phyloP scores from a whole-genome alignment of 1,140 invertebrate genomes.

The Trypoxylus dichotomus region DNA sequence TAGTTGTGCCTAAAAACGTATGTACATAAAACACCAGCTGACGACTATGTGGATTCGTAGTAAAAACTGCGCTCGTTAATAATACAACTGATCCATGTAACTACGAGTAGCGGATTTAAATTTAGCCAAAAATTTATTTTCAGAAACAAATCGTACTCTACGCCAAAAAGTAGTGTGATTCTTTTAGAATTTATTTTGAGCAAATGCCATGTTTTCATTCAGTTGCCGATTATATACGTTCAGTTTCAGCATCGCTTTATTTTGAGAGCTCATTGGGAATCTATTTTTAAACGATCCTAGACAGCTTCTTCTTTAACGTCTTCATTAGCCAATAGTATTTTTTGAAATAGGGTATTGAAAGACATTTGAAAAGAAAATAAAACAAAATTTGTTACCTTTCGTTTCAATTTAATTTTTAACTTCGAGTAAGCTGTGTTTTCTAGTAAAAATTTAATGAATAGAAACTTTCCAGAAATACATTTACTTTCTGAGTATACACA shows the following conservation, averaged over 20 bases:
- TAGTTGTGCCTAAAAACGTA: too few relatives aligned
- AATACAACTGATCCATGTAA: neutral
- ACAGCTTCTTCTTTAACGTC: slow-evolving; percentile 10
- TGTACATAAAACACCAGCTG: neutral
- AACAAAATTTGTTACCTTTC: neutral
- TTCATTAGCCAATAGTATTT: slow-evolving; percentile 10
- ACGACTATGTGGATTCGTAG: neutral
- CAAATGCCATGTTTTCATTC: slow-evolving; percentile 18
- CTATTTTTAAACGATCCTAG: slow-evolving; percentile 20
- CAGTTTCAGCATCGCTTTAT: slow-evolving; percentile 5
- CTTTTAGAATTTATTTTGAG: slow-evolving; percentile 18
- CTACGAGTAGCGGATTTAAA: neutral
- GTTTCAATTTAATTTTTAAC: too few relatives aligned
- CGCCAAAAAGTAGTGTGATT: neutral
- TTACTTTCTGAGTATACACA: too few relatives aligned
- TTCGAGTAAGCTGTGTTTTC: too few relatives aligned
- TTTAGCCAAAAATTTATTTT: slow-evolving; percentile 16
- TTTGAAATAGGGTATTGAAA: neutral
- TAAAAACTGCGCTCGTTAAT: neutral
- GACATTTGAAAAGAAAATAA: neutral
- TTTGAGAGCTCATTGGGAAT: slow-evolving; percentile 5
- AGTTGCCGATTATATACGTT: slow-evolving; percentile 18
- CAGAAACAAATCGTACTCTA: slow-evolving; percentile 13
- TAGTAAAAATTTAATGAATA: too few relatives aligned
- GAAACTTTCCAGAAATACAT: too few relatives aligned